phyloP scores from a whole-genome alignment of 2,797 vertebrate genomes.

The Phalanger gymnotis region DNA sequence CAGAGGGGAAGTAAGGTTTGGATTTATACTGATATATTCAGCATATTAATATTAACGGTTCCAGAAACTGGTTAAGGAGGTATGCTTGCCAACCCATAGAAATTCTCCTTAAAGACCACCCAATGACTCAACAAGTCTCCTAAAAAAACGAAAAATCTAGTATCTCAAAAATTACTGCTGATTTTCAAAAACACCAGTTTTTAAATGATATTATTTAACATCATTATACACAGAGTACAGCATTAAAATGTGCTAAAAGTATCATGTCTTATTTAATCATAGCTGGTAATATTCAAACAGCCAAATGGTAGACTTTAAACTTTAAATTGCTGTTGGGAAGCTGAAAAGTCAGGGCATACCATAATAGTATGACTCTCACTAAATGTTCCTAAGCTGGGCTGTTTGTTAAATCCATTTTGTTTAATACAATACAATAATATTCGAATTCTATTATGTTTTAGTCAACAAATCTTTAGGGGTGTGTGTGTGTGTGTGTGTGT shows the following conservation, averaged over 20 bases:
- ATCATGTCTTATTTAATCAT: slow-evolving; percentile 16
- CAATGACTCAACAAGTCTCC: slow-evolving; percentile 71
- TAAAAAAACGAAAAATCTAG: slow-evolving; percentile 57
- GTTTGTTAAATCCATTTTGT: neutral
- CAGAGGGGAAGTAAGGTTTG: slow-evolving; percentile 84
- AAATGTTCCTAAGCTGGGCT: neutral
- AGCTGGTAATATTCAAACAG: slow-evolving; percentile 39
- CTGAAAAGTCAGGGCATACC: neutral
- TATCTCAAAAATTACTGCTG: slow-evolving; percentile 52
- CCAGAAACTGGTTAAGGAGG: slow-evolving; percentile 83
- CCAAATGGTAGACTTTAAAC: slow-evolving; percentile 24
- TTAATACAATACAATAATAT: neutral
- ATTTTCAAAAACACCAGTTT: slow-evolving; percentile 51
- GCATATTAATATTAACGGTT: slow-evolving; percentile 83
- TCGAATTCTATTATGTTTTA: neutral
- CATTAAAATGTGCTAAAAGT: slow-evolving; percentile 42
- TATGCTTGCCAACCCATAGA: slow-evolving; percentile 74
- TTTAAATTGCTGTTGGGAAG: slow-evolving; percentile 15
- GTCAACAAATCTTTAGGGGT: neutral
- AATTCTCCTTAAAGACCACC: slow-evolving; percentile 84
- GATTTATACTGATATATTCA: slow-evolving; percentile 78
- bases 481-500: too few relatives aligned
- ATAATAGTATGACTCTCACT: neutral
- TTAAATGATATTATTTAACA: slow-evolving; percentile 48
- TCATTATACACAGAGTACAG: slow-evolving; percentile 25